phyloP scores from a whole-genome alignment of 2,113 vertebrate species.

The Erythrocercus mccallii region DNA sequence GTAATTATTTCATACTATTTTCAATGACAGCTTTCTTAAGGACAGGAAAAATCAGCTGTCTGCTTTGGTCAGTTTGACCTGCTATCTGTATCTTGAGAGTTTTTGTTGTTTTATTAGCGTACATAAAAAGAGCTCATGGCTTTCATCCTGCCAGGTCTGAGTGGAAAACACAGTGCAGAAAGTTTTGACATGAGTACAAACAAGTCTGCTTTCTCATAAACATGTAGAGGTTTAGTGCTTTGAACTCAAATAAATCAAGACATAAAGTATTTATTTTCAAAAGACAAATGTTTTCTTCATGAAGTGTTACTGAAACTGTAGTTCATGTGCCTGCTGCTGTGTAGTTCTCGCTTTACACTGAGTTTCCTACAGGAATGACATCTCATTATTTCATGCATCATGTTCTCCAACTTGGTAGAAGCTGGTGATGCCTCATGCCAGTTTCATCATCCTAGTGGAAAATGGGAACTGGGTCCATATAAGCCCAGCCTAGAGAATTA shows the following conservation, averaged over 20 bases:
- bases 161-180: not conserved
- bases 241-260: not conserved
- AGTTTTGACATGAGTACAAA: not conserved
- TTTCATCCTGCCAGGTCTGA: not conserved
- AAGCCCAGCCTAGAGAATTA: not conserved
- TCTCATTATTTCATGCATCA: not conserved
- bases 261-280: not conserved
- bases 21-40: not conserved
- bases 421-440: not conserved
- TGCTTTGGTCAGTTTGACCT: not conserved
- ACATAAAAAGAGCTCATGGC: not conserved
- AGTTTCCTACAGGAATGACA: not conserved
- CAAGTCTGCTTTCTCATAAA: not conserved
- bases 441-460: not conserved
- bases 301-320: not conserved
- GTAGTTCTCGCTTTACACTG: not conserved
- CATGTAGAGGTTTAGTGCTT: not conserved
- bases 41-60: not conserved
- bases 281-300: not conserved
- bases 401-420: not conserved
- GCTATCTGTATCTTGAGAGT: not conserved
- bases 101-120: not conserved
- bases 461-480: not conserved
- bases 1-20: not conserved
- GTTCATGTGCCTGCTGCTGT: not conserved